These are phyloP conservation scores for Augochlorella aurata DNA, from an alignment of 2,888 invertebrate genomes.

Conservation along the genomic window DNA sequence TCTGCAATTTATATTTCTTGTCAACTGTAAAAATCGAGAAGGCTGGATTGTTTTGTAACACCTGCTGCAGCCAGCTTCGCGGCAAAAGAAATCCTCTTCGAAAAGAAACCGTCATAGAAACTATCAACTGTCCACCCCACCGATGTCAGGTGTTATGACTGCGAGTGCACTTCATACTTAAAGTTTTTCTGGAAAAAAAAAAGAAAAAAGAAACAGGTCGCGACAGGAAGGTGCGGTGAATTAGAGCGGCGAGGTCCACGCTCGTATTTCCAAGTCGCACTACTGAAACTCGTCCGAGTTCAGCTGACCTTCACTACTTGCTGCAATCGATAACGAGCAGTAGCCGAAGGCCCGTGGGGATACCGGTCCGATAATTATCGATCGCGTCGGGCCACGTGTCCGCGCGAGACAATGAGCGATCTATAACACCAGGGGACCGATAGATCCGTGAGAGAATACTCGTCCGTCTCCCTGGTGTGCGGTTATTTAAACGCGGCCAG, in stretches of 20 bases:
- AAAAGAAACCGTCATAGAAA: no score
- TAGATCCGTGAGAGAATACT: slow-evolving; percentile 8
- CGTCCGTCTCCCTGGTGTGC: neutral
- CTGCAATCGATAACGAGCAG: slow-evolving; percentile 51
- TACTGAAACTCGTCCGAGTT: slow-evolving; percentile 53
- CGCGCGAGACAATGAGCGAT: slow-evolving; percentile 7
- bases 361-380: neutral
- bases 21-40: no score
- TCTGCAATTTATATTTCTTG: no score
- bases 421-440: neutral
- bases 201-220: slow-evolving; percentile 1
- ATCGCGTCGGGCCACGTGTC: neutral
- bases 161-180: neutral
- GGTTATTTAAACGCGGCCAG: neutral
- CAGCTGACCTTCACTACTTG: slow-evolving; percentile 60
- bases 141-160: no score
- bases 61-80: no score
- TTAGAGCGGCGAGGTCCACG: slow-evolving; percentile 21
- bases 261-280: slow-evolving; percentile 43
- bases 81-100: no score
- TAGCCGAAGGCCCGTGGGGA: neutral
- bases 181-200: neutral
- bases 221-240: neutral
- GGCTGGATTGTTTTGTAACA: no score
- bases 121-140: no score